These are phyloP conservation scores for Poeciliopsis infans DNA, from an alignment of 2,797 vertebrate species.

Conservation along the genomic window DNA sequence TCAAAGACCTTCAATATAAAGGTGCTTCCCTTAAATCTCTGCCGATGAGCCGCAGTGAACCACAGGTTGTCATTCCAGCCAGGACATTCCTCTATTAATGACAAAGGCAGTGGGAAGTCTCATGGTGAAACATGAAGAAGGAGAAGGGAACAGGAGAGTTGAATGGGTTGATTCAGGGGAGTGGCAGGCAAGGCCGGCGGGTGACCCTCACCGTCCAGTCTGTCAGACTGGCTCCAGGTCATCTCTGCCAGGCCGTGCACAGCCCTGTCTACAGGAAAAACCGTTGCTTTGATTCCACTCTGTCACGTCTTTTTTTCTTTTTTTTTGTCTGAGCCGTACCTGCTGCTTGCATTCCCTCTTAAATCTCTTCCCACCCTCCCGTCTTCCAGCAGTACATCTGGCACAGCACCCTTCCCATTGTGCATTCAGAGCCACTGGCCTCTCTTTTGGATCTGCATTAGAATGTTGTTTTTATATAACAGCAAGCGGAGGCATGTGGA, in stretches of 20 bases:
- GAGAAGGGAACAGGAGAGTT: conserved; percentile 54
- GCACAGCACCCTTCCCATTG: conserved; percentile 71
- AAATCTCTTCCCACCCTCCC: conserved; percentile 49
- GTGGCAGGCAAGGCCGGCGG: conserved; percentile 48
- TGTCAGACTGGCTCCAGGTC: conserved; percentile 44
- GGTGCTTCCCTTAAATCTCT: conserved; percentile 37
- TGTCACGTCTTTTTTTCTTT: conserved; percentile 25
- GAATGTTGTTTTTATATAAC: conserved; percentile 79
- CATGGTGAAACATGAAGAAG: conserved; percentile 60
- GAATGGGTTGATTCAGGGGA: conserved; percentile 54
- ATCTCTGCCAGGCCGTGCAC: conserved; percentile 25
- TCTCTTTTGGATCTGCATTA: conserved; percentile 73
- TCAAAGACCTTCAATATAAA: conserved; percentile 33
- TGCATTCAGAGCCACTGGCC: conserved; percentile 69
- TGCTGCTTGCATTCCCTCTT: conserved; percentile 27
- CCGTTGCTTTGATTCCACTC: conserved; percentile 48
- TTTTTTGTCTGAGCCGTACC: conserved; percentile 19
- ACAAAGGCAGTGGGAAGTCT: conserved; percentile 68
- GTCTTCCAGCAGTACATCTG: conserved; percentile 50
- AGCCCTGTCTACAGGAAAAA: conserved; percentile 43
- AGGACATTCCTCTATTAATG: conserved; percentile 66
- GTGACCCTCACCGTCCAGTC: conserved; percentile 26
- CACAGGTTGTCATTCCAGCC: conserved; percentile 49
- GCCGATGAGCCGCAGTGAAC: conserved; percentile 45
- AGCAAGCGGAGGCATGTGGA: conserved; percentile 82